Evolutionary conservation across 2,113 vertebrate genomes (phyloP).

Genomic region (Pithys albifrons): DNA sequence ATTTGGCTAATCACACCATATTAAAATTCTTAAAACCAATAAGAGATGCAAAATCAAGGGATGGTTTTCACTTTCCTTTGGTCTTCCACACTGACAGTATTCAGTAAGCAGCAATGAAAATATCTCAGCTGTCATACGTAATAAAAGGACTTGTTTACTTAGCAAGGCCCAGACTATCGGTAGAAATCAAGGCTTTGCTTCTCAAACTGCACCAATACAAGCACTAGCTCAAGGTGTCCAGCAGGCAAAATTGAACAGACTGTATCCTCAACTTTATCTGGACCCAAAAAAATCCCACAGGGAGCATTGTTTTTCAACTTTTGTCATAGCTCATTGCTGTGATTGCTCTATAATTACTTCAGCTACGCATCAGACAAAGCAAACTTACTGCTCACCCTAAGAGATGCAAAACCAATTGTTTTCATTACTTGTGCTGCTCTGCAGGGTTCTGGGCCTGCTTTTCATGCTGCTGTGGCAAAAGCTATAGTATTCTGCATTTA

Average conservation of each 20-base stretch:
- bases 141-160: not conserved
- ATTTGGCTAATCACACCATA: not conserved
- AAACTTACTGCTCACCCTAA: not conserved
- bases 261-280: not conserved
- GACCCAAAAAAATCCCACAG: accelerated
- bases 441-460: not conserved
- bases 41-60: not conserved
- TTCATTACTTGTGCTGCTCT: not conserved
- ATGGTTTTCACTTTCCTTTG: not conserved
- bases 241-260: not conserved
- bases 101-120: not conserved
- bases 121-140: not conserved
- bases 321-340: not conserved
- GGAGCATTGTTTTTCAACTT: not conserved
- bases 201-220: not conserved
- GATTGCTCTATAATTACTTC: not conserved
- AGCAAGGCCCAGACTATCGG: not conserved
- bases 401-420: accelerated
- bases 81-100: not conserved
- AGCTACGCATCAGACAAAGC: not conserved
- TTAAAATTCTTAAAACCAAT: not conserved
- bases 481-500: not conserved
- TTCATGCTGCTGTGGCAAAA: not conserved
- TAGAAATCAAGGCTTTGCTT: not conserved
- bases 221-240: not conserved